Conservation (phyloP, 2,797 vertebrate genomes). For the Linurgus olivaceus region DNA sequence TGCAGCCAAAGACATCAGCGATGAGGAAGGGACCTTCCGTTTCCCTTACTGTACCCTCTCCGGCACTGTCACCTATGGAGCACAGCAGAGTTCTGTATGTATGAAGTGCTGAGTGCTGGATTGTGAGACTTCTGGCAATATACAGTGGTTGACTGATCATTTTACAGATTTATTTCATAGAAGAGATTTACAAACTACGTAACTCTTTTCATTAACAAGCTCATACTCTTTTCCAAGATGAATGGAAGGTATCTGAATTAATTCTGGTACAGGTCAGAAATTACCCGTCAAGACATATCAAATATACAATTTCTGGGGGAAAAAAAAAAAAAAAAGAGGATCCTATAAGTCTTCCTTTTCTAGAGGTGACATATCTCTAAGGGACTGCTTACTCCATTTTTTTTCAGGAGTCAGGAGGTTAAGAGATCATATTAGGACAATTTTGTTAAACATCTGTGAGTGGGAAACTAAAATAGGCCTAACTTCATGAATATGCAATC, state of each 20-base stretch:
- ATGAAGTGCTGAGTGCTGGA: conserved; percentile 13
- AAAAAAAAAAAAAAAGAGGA: background rate
- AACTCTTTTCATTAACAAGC: background rate
- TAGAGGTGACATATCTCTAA: background rate
- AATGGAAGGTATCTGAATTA: background rate
- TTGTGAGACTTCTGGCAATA: background rate
- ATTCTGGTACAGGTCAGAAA: background rate
- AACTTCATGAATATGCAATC: background rate
- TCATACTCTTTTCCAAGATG: background rate
- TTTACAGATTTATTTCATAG: conserved; percentile 30
- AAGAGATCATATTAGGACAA: background rate
- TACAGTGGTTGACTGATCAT: background rate
- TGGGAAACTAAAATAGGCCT: background rate
- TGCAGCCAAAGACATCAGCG: background rate
- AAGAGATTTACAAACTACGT: conserved; percentile 10
- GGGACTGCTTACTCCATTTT: background rate
- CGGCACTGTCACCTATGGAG: background rate
- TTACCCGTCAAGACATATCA: background rate
- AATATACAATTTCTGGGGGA: background rate
- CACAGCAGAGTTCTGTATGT: conserved; percentile 22
- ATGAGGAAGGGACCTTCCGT: conserved; percentile 10
- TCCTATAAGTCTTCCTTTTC: background rate
- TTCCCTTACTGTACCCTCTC: background rate
- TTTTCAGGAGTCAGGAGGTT: background rate
- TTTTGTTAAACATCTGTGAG: background rate